Evolutionary conservation across 2,888 invertebrate species (phyloP), one percentile per base, ranked within the genome.

Genomic region (Epistrophella euchroma): DNA sequence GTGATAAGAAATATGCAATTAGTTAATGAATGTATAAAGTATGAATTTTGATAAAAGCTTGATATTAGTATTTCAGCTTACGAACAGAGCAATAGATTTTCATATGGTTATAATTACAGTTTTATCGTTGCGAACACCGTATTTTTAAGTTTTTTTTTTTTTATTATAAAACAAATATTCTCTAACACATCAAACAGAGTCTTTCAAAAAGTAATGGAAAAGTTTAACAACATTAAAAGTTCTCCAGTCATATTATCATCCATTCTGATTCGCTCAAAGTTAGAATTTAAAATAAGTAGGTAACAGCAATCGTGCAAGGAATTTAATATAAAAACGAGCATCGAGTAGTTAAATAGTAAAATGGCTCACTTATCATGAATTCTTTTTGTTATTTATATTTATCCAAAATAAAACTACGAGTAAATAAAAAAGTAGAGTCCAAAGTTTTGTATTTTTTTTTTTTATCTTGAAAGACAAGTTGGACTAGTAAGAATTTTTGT

Each of bases 271-370:
- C 50, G 25, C 25, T 7, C 2, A 15, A 22, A 52, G 28, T 52
- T 15, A 52, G 25, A 52, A 52, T 52, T 52, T 25, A 9, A 52
- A 28, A n/a, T 9, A 52, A 52, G 52, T 52, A 47, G 32, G 32
- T 19, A 4, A 25, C 3, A 2, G 1, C 1, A 52, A n/a, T 28
- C 52, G 52, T 52, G 52, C 25, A 7, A 28, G 9, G 52, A 52
- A 52, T 52, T 15, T 17, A 11, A 19, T 47, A 19, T 10, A 4
- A 11, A 47, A 45, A 45, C 3, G 10, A 47, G 17, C 1, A 40
- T 37, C 0, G 3, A 15, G 2, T 22, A 52, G 15, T 15, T 25
- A 3, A n/a, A 1, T 52, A 22, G 50, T 11, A 52, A 22, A 52
- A 25, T 25, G 7, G n/a, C 9, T 25, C 15, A 25, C 25, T 52